Conservation (phyloP, 2,888 invertebrate species). For the Athrips mouffetella region DNA sequence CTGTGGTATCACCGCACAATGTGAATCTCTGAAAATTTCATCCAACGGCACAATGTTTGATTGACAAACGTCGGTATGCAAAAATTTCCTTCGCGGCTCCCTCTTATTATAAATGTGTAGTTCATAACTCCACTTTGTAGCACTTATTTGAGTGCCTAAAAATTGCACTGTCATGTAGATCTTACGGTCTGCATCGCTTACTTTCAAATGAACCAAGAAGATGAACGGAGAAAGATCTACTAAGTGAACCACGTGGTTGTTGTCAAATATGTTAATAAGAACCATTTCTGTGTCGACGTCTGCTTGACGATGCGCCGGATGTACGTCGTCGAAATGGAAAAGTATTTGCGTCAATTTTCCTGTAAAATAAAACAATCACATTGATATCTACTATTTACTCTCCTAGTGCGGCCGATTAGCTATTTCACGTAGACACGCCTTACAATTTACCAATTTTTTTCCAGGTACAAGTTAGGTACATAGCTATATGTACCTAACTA, state of each 20-base stretch:
- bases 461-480: no score
- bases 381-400: no score
- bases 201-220: slow-evolving; percentile 49
- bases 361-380: slow-evolving; percentile 28
- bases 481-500: no score
- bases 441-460: no score
- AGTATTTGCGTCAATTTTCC: slow-evolving; percentile 48
- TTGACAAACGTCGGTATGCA: slow-evolving; percentile 39
- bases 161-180: slow-evolving; percentile 50
- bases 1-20: slow-evolving; percentile 42
- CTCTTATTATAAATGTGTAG: slow-evolving; percentile 57
- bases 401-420: no score
- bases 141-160: slow-evolving; percentile 47
- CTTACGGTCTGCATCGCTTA: slow-evolving; percentile 30
- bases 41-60: slow-evolving; percentile 31
- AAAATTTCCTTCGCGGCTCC: slow-evolving; percentile 46
- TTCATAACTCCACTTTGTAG: slow-evolving; percentile 57
- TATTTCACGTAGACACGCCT: no score
- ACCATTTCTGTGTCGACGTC: slow-evolving; percentile 47
- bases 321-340: slow-evolving; percentile 44
- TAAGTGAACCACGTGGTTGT: slow-evolving; percentile 37
- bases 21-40: slow-evolving; percentile 34
- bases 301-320: slow-evolving; percentile 36
- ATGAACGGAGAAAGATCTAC: slow-evolving; percentile 39
- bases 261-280: slow-evolving; percentile 30